These are phyloP conservation scores for Megalonaias nervosa DNA, from an alignment of 1,140 invertebrate species.

Conservation along the genomic window DNA sequence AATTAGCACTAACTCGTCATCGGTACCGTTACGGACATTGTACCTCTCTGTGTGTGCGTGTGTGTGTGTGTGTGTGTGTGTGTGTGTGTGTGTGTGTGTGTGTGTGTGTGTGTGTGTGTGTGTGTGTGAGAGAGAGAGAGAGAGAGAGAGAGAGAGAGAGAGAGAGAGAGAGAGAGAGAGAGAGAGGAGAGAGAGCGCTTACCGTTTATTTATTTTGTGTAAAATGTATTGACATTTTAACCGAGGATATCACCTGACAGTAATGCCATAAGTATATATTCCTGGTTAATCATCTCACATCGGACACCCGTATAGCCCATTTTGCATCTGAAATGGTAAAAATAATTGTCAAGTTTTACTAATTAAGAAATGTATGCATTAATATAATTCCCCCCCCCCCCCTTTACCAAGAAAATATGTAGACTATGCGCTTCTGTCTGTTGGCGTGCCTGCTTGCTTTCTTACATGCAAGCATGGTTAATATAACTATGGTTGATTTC, in stretches of 20 bases:
- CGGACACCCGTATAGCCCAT: constrained; percentile 49
- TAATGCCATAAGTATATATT: constrained; percentile 43
- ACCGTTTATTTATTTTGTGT: constrained; percentile 5
- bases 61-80: constrained; percentile 30
- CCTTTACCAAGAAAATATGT: too few species aligned
- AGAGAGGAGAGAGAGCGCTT: neutral
- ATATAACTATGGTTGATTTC: too few species aligned
- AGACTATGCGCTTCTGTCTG: too few species aligned
- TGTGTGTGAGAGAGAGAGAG: constrained; percentile 29
- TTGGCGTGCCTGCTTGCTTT: too few species aligned
- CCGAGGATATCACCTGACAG: constrained; percentile 28
- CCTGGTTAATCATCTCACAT: constrained; percentile 52
- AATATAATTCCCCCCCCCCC: too few species aligned
- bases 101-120: constrained; percentile 11
- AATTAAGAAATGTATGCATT: too few species aligned
- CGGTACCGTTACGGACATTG: too few species aligned
- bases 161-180: neutral
- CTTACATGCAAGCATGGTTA: too few species aligned
- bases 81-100: constrained; percentile 29
- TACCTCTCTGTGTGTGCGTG: neutral
- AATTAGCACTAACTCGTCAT: too few species aligned
- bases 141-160: constrained; percentile 34
- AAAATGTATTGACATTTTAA: neutral
- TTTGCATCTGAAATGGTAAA: constrained; percentile 49
- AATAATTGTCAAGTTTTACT: neutral